A percentile compares a stretch with the other conserved stretches of the same genome.
phyloP scores from a whole-genome alignment of 2,888 invertebrate species.

The Scaptomyza polygonia region DNA sequence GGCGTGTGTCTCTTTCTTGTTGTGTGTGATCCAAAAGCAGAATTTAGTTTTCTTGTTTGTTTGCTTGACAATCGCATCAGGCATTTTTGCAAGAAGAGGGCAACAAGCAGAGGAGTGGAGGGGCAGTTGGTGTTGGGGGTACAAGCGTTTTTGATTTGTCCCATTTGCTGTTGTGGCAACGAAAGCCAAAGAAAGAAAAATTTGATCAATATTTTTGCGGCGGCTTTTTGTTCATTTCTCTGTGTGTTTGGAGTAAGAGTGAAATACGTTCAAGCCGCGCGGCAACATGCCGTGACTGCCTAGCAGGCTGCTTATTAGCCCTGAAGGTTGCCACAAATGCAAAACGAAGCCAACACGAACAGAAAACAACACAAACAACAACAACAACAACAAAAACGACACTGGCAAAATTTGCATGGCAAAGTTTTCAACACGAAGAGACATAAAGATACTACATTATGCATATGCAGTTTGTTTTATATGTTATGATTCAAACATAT shows the following conservation, averaged over 20 bases:
- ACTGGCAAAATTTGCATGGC: conserved; percentile 64
- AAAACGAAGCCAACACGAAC: conserved; percentile 41
- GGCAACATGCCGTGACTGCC: conserved; percentile 68
- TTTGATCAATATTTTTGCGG: conserved; percentile 71
- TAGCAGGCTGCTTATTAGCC: conserved; percentile 65
- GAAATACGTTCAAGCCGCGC: not conserved
- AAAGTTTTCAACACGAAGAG: conserved; percentile 1
- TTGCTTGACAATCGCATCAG: conserved; percentile 44
- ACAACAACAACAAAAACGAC: conserved; percentile 28
- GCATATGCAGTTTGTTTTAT: no score
- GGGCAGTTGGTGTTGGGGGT: not conserved
- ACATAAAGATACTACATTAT: conserved; percentile 6
- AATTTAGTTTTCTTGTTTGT: conserved; percentile 59
- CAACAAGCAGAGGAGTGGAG: no score
- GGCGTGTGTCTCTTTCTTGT: no score
- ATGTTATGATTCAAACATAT: no score
- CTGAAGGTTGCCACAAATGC: conserved; percentile 60
- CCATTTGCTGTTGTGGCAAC: conserved; percentile 63
- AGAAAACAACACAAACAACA: conserved; percentile 3
- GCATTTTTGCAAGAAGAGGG: no score
- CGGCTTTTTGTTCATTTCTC: no score
- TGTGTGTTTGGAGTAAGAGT: conserved; percentile 10
- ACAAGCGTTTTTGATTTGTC: conserved; percentile 46
- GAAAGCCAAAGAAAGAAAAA: conserved; percentile 58
- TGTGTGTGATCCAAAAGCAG: no score